A percentile compares a stretch with the other conserved stretches of the same genome.
Evolutionary conservation across 2,888 invertebrate species (phyloP).

Genomic region (Chironomus riparius): DNA sequence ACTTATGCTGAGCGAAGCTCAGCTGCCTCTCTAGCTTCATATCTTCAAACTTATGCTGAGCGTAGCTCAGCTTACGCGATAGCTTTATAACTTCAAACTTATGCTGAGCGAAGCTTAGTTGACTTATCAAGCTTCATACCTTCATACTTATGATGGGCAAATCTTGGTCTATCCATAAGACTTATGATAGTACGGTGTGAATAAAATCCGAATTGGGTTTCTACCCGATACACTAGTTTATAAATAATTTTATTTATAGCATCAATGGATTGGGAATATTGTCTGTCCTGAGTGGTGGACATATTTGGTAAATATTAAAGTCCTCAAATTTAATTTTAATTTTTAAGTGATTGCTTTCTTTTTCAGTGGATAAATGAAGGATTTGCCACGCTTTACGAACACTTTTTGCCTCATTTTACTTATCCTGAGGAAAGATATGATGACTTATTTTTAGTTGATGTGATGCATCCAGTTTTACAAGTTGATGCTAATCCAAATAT

Average conservation of each 20-base stretch:
- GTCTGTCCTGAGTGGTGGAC: slow-evolving; percentile 63
- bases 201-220: too few relatives aligned
- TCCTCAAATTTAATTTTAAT: not conserved
- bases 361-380: slow-evolving; percentile 63
- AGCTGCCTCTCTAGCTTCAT: too few relatives aligned
- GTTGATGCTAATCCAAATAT: slow-evolving; percentile 65
- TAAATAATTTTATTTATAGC: slow-evolving; percentile 42
- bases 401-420: slow-evolving; percentile 49
- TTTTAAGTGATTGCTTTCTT: not conserved
- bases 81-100: too few relatives aligned
- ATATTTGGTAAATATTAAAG: slow-evolving; percentile 34
- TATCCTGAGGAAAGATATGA: slow-evolving; percentile 58
- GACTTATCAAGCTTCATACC: too few relatives aligned
- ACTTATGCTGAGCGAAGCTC: too few relatives aligned
- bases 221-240: too few relatives aligned
- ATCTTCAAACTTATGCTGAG: too few relatives aligned
- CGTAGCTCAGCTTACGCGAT: too few relatives aligned
- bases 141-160: too few relatives aligned
- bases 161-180: too few relatives aligned
- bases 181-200: too few relatives aligned
- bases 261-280: slow-evolving; percentile 48
- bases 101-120: too few relatives aligned
- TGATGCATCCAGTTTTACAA: slow-evolving; percentile 61
- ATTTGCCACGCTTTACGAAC: slow-evolving; percentile 62
- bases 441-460: slow-evolving; percentile 66